Percentiles rank a stretch among this genome's conserved stretches.
phyloP scores from a whole-genome alignment of 2,113 vertebrate genomes.

The Acanthisitta chloris region DNA sequence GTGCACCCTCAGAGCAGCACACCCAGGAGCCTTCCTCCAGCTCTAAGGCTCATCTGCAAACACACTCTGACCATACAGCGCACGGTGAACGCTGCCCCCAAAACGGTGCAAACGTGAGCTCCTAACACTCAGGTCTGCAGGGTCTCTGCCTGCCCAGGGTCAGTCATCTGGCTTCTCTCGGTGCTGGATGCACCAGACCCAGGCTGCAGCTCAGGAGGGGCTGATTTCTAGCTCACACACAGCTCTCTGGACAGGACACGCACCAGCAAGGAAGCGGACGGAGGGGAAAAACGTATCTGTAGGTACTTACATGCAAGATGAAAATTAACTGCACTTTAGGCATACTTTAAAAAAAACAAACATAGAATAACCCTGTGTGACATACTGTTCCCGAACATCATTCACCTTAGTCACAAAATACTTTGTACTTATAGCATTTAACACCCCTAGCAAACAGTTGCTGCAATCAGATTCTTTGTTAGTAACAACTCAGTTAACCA shows the following conservation, averaged over 20 bases:
- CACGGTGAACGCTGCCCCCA: not conserved
- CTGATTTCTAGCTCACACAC: not conserved
- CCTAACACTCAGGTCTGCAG: not conserved
- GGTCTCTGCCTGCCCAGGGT: not conserved
- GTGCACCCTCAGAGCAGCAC: not conserved
- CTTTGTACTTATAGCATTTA: not conserved
- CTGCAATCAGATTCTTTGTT: not conserved
- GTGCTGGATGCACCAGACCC: not conserved
- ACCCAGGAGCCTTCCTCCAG: not conserved
- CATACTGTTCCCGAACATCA: not conserved
- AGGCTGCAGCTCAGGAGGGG: not conserved
- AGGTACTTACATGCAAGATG: not conserved
- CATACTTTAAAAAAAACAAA: slow-evolving; percentile 12
- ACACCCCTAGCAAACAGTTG: slow-evolving; percentile 2
- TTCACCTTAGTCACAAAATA: not conserved
- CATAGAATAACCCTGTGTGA: slow-evolving; percentile 1
- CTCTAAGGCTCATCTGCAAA: not conserved
- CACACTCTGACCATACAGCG: not conserved
- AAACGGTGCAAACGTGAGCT: not conserved
- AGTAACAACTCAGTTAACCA: not conserved
- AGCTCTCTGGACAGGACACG: not conserved
- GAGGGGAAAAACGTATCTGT: not conserved
- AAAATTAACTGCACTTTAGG: slow-evolving; percentile 29
- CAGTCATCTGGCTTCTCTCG: not conserved
- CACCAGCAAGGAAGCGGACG: not conserved